Conservation (phyloP, 92 coral and sea anemone species). For the Zoanthus gigantus region DNA sequence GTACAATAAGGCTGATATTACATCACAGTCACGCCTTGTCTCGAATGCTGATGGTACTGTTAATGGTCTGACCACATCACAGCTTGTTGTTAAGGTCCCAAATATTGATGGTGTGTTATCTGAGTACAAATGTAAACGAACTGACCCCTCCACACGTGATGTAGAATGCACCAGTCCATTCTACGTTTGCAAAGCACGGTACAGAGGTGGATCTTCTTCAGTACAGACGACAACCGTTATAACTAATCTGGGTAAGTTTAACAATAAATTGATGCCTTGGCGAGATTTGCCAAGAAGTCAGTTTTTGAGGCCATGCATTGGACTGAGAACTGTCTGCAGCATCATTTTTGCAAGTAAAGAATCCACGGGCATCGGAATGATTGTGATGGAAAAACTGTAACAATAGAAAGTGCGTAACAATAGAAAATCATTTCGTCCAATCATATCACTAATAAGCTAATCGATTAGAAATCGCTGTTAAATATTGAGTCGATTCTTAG, state of each 20-base stretch:
- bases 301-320: no score
- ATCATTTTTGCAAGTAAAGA: no score
- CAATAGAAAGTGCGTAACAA: no score
- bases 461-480: no score
- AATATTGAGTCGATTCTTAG: no score
- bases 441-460: no score
- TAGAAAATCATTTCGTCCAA: no score
- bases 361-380: no score
- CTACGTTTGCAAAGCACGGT: slow-evolving; percentile 8
- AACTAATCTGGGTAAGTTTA: not conserved
- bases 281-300: no score
- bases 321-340: no score
- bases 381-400: no score
- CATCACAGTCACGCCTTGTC: not conserved
- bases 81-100: not conserved
- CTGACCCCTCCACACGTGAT: not conserved
- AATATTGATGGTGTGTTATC: not conserved
- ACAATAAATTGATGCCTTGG: no score
- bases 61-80: not conserved
- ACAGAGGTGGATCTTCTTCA: slow-evolving; percentile 1
- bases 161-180: not conserved
- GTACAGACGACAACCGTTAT: not conserved
- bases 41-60: not conserved
- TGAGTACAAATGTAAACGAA: not conserved
- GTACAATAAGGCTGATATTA: not conserved